A percentile compares a stretch with the other conserved stretches of the same genome.
These are phyloP conservation scores for Notolabrus celidotus DNA, from an alignment of 2,797 vertebrate species.

Conservation along the genomic window DNA sequence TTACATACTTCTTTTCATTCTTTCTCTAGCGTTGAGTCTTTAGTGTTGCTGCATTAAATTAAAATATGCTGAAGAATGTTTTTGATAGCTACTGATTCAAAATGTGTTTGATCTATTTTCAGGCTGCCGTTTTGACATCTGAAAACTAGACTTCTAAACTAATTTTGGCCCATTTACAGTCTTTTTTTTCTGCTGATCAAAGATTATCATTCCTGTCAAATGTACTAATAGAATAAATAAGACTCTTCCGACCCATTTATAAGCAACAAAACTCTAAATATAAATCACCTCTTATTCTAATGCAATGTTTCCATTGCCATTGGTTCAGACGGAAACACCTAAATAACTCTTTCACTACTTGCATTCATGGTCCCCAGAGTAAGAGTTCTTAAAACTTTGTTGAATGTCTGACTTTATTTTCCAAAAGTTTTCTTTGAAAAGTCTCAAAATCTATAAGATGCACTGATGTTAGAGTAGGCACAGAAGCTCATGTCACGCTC, in stretches of 20 bases:
- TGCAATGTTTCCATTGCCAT: too few relatives aligned
- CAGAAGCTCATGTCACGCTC: not conserved
- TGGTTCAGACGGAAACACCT: not conserved
- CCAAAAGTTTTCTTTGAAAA: not conserved
- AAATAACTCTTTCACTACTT: not conserved
- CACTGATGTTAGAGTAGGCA: not conserved
- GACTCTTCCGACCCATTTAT: not conserved
- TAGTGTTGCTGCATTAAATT: not conserved
- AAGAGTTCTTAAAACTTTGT: not conserved
- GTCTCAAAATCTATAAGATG: not conserved
- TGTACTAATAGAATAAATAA: not conserved
- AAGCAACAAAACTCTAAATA: not conserved
- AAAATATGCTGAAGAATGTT: not conserved
- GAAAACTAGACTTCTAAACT: slow-evolving; percentile 4
- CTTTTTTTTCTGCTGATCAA: not conserved
- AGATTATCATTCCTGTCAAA: not conserved
- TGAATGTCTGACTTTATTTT: too few relatives aligned
- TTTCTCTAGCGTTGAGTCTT: not conserved
- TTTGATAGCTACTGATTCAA: not conserved
- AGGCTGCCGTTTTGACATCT: not conserved
- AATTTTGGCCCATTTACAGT: not conserved
- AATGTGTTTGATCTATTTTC: slow-evolving; percentile 4
- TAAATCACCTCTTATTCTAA: not conserved
- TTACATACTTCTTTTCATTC: not conserved
- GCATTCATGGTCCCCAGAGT: not conserved